Evolutionary conservation across 2,888 invertebrate species (phyloP), one percentile per base, ranked within the genome.

Genomic region (Phyllotreta striolata): DNA sequence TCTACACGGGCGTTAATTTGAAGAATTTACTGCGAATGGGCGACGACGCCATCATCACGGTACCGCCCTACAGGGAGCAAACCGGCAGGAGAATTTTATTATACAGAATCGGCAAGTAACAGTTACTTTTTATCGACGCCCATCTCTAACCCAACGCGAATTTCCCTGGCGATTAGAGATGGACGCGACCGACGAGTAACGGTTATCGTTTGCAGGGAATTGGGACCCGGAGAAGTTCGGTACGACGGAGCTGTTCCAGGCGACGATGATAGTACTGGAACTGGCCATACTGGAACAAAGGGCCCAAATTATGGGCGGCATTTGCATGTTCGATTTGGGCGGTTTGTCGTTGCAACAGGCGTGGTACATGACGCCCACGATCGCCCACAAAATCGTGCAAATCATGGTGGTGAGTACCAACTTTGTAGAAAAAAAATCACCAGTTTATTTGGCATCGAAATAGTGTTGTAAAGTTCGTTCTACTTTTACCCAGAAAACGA

Each of bases 31-130:
- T 84, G 37, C 83, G 81, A 63, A 84, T 92, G 6, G 91, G 91
- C 0, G 89, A 90, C 12, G 85, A 88, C 6, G 85, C 88, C 66
- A 83, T 92, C 2, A 83, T 93, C 46, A 85, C 88, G 0, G 91
- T 91, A 2, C 89, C 91, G 0, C 91, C 91, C 0, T 92, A 92
- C 75, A 84, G 88, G 37, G 92, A 92, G 69, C 91, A 91, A 76
- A 85, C 86, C 64, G 92, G 91, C 1, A 84, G 90, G 64, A 84
- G 93, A 55, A 84, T 92, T 69, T 84, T 91, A 73, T 83, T 92
- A 54, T 91, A 89, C 76, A 87, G 90, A 77, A 84, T 92, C 70
- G 90, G 90, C 87, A 64, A 62, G 69, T 49, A 40, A 54, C 44
- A 9, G 10, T 10, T 37, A 35, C n/a, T 47, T 7, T 44, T 9